These are phyloP conservation scores for Agrotis segetum DNA, from an alignment of 2,888 invertebrate species.

Conservation along the genomic window DNA sequence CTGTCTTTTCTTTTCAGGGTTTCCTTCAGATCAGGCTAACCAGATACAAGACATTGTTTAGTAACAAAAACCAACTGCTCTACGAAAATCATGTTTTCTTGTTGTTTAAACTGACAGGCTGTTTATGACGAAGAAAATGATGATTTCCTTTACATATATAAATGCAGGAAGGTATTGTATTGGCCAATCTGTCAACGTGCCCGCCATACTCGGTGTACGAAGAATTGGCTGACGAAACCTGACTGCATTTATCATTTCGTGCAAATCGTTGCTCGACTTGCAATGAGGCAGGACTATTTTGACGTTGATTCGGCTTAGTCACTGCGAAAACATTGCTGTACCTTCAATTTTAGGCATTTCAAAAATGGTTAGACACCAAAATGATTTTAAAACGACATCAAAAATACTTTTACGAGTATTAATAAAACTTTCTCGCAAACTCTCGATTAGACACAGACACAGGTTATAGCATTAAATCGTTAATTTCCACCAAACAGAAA, in stretches of 20 bases:
- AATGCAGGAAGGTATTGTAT: conserved; percentile 37
- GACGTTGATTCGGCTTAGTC: not conserved
- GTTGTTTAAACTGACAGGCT: conserved; percentile 20
- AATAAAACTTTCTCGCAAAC: conserved; percentile 54
- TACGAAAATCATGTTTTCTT: not conserved
- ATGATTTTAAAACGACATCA: not conserved
- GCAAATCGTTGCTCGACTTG: conserved; percentile 18
- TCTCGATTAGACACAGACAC: conserved; percentile 41
- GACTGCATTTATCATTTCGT: conserved; percentile 13
- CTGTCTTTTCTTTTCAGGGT: not conserved
- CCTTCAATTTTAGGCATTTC: too few species aligned
- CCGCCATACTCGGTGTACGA: conserved; percentile 15
- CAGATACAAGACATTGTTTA: conserved; percentile 1
- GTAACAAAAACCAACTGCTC: conserved; percentile 10
- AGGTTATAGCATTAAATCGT: conserved; percentile 49
- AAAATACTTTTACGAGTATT: conserved; percentile 7
- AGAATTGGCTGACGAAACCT: conserved; percentile 38
- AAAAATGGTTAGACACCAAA: not conserved
- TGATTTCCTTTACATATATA: conserved; percentile 11
- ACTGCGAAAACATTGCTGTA: not conserved
- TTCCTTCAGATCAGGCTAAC: conserved; percentile 1
- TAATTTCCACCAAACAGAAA: conserved; percentile 49
- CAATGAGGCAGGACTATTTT: conserved; percentile 24
- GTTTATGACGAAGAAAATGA: conserved; percentile 27
- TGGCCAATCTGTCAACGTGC: conserved; percentile 26